Evolutionary conservation across 1,140 invertebrate species (phyloP).

Genomic region (Apis florea): DNA sequence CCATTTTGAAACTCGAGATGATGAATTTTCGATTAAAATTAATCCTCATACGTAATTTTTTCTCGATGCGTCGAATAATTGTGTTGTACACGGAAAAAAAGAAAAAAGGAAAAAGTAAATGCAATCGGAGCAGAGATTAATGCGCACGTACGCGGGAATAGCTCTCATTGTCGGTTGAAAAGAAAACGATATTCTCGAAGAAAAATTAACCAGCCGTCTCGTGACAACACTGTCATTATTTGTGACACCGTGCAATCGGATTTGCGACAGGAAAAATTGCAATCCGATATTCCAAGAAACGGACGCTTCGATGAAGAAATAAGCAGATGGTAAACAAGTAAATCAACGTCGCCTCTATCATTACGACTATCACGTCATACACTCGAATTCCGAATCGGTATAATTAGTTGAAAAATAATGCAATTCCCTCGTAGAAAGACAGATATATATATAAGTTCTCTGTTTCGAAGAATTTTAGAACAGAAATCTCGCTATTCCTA

Average conservation of each 20-base stretch:
- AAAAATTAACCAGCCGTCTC: conserved; percentile 6
- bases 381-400: neutral
- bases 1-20: no score
- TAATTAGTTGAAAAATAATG: neutral
- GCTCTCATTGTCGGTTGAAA: neutral
- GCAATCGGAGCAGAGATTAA: neutral
- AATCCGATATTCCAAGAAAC: conserved; percentile 20
- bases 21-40: no score
- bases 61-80: neutral
- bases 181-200: neutral
- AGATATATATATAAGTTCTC: no score
- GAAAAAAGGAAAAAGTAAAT: no score
- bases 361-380: neutral
- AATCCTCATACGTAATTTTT: neutral
- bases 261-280: neutral
- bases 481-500: no score
- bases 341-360: neutral
- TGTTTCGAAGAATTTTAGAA: no score
- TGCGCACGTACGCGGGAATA: neutral
- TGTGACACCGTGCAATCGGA: conserved; percentile 11
- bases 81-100: neutral
- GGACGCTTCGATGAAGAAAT: neutral
- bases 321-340: neutral
- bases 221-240: conserved; percentile 23
- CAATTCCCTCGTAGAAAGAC: neutral